Conservation (phyloP, 2,113 vertebrate species). For the Capreolus pygargus region DNA sequence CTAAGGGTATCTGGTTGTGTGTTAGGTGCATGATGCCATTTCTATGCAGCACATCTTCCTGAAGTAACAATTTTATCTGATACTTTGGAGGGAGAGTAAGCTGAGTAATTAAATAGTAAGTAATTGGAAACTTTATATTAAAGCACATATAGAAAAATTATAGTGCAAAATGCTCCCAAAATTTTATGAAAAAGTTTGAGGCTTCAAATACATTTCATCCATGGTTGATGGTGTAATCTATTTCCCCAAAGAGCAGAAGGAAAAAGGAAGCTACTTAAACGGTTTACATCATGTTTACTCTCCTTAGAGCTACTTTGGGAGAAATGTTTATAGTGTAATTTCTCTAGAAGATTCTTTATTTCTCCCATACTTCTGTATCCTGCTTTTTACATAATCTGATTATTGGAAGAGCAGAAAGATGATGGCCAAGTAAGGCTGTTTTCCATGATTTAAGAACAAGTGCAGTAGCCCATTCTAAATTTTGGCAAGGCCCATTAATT, state of each 20-base stretch:
- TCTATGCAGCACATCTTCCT: slow-evolving; percentile 1
- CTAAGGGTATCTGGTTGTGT: background rate
- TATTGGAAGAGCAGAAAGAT: background rate
- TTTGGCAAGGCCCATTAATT: background rate
- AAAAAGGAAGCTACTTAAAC: background rate
- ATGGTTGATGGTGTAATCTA: background rate
- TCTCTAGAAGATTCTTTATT: background rate
- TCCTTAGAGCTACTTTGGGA: background rate
- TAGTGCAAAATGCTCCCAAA: slow-evolving; percentile 17
- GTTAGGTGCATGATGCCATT: background rate
- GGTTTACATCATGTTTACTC: background rate
- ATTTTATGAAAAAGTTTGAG: slow-evolving; percentile 37
- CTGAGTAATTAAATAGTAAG: slow-evolving; percentile 52
- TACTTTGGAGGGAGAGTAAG: slow-evolving; percentile 11
- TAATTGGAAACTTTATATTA: slow-evolving; percentile 51
- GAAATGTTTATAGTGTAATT: background rate
- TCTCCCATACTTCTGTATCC: background rate
- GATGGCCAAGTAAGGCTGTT: background rate
- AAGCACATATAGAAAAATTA: slow-evolving; percentile 37
- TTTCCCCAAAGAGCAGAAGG: background rate
- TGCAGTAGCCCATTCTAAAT: background rate
- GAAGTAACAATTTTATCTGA: slow-evolving; percentile 33
- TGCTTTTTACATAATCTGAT: background rate
- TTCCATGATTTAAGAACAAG: background rate
- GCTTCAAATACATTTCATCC: background rate